Base-by-base conservation (phyloP, 2,888 invertebrate species). In the Acrobasis repandana region DNA sequence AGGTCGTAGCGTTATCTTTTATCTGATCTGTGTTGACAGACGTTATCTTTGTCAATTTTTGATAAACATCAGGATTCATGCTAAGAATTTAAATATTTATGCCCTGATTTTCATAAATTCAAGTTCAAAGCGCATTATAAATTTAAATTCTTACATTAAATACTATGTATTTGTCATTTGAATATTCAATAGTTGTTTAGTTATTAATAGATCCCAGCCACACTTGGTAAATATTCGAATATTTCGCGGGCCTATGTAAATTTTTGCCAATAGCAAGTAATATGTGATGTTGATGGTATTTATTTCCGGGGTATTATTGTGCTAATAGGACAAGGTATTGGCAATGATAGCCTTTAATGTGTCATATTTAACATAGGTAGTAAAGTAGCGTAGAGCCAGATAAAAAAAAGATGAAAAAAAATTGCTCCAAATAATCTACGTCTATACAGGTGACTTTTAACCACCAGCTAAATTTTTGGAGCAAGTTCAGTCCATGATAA, bases 1-100 rank as follows among this genome's bases (percentile, higher is more conserved):
- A 88, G 86, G 86, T 79, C 82, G 76, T 64, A 79, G 70, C 73
- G 67, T 71, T 87, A 83, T 86, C 84, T 80, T 76, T 83, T 81
- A 80, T 77, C 76, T 61, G 63, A 67, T 65, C 57, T 66, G 63
- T 70, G 70, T 71, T 70, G 63, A 68, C 63, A 64, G 63, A 63
- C 69, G 65, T 70, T 75, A 75, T 76, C 73, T 69, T 52, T 66
- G 61, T 65, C 54, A 63, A 61, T 52, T 47, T 38, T 48, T 61
- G 34, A 58, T 62, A 43, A 1, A 38, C 18, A 46, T 34, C 20
- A 28, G n/a, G 38, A 48, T 51, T 60, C 52, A 43, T 10, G 16
- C 11, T 34, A 14, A 16, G 34, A 16, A 18, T 15, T 57, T 57
- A 33, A 52, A 52, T 50, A 33, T 33, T 33, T 50, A 16, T n/a